These are phyloP conservation scores for Rhea americana DNA, from an alignment of 2,113 vertebrate genomes.

Conservation along the genomic window DNA sequence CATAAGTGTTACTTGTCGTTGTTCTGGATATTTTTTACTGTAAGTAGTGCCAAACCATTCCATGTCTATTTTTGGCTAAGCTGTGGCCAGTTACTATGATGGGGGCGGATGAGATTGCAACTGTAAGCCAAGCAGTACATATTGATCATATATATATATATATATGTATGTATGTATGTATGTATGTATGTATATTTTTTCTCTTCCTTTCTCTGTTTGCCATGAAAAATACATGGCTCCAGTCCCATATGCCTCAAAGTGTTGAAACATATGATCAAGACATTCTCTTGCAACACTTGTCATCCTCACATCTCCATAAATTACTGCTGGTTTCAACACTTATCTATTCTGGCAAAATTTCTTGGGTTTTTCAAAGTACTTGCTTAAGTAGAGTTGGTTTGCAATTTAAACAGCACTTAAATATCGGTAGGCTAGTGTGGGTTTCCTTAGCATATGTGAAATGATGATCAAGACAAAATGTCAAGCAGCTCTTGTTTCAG, in stretches of 20 bases:
- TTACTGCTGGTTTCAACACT: not conserved
- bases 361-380: not conserved
- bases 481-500: not conserved
- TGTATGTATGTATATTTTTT: too few species aligned
- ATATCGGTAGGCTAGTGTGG: not conserved
- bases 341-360: constrained; percentile 6
- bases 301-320: not conserved
- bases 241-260: not conserved
- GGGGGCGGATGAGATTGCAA: not conserved
- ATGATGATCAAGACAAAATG: not conserved
- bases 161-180: too few species aligned
- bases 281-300: constrained; percentile 20
- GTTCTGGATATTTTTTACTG: not conserved
- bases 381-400: constrained; percentile 6
- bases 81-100: not conserved
- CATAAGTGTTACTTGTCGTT: not conserved
- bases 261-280: not conserved
- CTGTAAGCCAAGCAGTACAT: not conserved
- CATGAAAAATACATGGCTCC: not conserved
- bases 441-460: constrained; percentile 15
- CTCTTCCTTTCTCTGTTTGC: not conserved
- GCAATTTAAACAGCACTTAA: constrained; percentile 36
- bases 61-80: too few species aligned
- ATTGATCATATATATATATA: not conserved
- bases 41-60: not conserved